These are phyloP conservation scores for Protobothrops mucrosquamatus DNA, from an alignment of 2,113 vertebrate species.

Conservation along the genomic window DNA sequence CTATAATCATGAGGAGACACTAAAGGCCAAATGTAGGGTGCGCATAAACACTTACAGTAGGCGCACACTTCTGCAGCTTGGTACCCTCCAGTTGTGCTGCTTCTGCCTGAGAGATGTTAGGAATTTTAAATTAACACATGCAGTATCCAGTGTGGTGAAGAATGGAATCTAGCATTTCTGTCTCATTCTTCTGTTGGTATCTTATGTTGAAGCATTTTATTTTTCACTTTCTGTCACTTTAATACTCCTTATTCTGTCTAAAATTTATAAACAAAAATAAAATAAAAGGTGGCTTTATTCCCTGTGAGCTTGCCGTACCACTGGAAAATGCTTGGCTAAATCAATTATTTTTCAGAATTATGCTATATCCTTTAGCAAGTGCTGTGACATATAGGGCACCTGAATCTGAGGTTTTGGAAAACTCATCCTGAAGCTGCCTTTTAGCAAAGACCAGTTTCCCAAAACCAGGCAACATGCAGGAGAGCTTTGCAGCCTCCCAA, in stretches of 20 bases:
- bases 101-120: not conserved
- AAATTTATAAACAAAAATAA: not conserved
- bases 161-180: not conserved
- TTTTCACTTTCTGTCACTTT: not conserved
- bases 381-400: no score
- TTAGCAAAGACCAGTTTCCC: no score
- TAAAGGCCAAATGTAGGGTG: constrained; percentile 3
- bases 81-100: not conserved
- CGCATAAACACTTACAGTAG: not conserved
- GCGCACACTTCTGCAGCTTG: not conserved
- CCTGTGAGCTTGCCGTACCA: not conserved
- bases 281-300: not conserved
- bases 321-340: not conserved
- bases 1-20: constrained; percentile 33
- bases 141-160: not conserved
- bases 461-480: no score
- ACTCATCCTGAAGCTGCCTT: no score
- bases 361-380: not conserved
- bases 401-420: not conserved
- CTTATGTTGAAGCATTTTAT: not conserved
- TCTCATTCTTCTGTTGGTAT: not conserved
- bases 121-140: not conserved
- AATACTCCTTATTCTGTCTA: not conserved
- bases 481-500: no score
- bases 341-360: not conserved